Conservation (phyloP, 1,140 invertebrate species). For the Leptestheria dahalacensis region DNA sequence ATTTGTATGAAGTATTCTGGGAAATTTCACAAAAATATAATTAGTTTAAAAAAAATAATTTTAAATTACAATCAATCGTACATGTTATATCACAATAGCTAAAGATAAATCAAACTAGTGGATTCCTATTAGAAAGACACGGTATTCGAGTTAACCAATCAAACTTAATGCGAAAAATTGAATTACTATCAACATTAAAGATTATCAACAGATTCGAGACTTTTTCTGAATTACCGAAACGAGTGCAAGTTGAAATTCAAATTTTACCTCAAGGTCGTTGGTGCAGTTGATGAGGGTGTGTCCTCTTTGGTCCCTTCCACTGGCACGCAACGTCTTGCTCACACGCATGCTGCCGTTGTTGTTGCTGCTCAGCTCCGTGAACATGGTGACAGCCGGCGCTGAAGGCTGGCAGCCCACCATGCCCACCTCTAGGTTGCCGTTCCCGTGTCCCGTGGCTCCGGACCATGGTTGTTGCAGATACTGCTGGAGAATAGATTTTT, state of each 20-base stretch:
- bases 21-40: slow-evolving; percentile 12
- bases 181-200: too few relatives aligned
- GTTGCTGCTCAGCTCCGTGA: background rate
- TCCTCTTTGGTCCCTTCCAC: background rate
- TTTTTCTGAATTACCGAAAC: too few relatives aligned
- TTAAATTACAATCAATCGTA: too few relatives aligned
- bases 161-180: too few relatives aligned
- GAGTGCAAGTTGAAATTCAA: background rate
- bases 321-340: slow-evolving; percentile 13
- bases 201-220: too few relatives aligned
- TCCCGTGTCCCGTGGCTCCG: background rate
- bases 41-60: too few relatives aligned
- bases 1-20: slow-evolving; percentile 57
- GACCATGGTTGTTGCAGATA: slow-evolving; percentile 7
- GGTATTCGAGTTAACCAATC: too few relatives aligned
- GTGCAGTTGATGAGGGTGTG: background rate
- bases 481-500: too few relatives aligned
- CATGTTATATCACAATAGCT: too few relatives aligned
- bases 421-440: background rate
- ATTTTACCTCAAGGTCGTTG: slow-evolving; percentile 9
- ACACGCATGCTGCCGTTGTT: slow-evolving; percentile 14
- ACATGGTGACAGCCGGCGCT: background rate
- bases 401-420: background rate
- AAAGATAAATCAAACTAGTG: too few relatives aligned
- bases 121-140: too few relatives aligned